Conservation (phyloP, 2,113 vertebrate species). For the Otolemur garnettii region DNA sequence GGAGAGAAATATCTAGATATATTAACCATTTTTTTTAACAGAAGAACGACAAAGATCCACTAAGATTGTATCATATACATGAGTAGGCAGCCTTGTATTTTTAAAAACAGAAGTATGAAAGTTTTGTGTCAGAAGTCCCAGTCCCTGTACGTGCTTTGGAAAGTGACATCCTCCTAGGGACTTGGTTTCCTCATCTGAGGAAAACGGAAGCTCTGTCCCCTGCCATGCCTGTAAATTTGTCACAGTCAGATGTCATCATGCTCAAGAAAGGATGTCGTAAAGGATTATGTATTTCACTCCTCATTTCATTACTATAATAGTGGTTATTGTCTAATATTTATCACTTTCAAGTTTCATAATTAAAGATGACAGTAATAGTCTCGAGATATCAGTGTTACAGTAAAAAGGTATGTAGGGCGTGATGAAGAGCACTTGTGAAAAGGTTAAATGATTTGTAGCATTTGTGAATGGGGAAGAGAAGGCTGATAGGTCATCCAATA, state of each 20-base stretch:
- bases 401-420: neutral
- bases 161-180: neutral
- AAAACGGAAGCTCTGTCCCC: neutral
- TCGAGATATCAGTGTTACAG: neutral
- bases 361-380: neutral
- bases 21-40: slow-evolving; percentile 20
- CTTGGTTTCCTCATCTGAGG: neutral
- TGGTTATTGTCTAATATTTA: slow-evolving; percentile 61
- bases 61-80: neutral
- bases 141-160: neutral
- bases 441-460: slow-evolving; percentile 21
- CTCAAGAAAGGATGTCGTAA: neutral
- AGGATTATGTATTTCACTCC: neutral
- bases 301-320: neutral
- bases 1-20: neutral
- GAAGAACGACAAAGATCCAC: neutral
- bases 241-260: neutral
- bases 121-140: neutral
- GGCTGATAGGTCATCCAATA: neutral
- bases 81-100: neutral
- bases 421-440: neutral
- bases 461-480: neutral
- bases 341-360: slow-evolving; percentile 36
- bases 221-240: neutral
- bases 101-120: slow-evolving; percentile 13